Base-by-base conservation (phyloP, 2,797 vertebrate genomes). In the Molossus molossus region DNA sequence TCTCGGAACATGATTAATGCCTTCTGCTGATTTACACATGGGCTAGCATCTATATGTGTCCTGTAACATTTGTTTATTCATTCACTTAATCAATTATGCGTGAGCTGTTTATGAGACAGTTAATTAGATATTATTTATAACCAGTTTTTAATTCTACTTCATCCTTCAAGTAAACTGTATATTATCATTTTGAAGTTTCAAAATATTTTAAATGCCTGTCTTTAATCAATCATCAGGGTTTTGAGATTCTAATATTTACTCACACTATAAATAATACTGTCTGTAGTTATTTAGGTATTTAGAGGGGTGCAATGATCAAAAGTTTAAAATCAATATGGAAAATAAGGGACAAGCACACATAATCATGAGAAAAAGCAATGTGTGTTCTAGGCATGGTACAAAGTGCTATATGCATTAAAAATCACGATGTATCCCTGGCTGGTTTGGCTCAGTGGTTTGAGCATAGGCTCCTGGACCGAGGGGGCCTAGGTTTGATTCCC, bases 111-210 rank as follows among this genome's bases (percentile, higher is more conserved):
- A 62, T 76, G 33, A 75, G 5, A 83, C 14, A 60, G 25, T 87
- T 76, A 53, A 82, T 82, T 58, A 81, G 29, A 65, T 58, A 58
- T 65, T 75, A 67, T 33, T 73, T 91, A 25, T 69, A 73, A 75
- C 69, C 69, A 53, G 50, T 91, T 87, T 75, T 67, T 83, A 53
- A 33, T 72, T 72, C 33, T 57, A 33, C 17, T 25, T 86, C 69
- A 72, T 70, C 55, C 45, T 84, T 89, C 90, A 77, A 72, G 17
- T 58, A 85, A 79, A 89, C 17, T 64, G 9, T 55, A 20, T 2
- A 17, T 72, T 25, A 62, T 83, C 27, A 92, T 89, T 89, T 70
- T 72, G 72, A 70, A 94, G 88, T 65, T 91, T 90, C 58, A 65
- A 27, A 91, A 73, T 90, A 91, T 64, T 86, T 79, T 14, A 86